Base-by-base conservation (phyloP, 2,797 vertebrate species). In the Chiloscyllium punctatum region DNA sequence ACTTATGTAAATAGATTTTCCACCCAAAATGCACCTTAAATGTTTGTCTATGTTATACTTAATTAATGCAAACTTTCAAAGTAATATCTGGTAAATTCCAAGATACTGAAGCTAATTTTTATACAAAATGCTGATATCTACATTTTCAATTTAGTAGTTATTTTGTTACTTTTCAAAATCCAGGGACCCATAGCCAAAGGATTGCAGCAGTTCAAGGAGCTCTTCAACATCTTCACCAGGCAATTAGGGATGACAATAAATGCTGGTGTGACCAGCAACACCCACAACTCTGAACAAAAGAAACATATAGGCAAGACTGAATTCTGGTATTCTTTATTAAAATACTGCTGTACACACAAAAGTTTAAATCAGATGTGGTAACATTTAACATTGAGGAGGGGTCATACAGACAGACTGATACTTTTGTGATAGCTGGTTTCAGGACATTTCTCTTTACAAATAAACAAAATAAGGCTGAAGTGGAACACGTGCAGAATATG, bases 321-420 rank as follows among this genome's bases (percentile, higher is more conserved):
- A 97, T 97, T 98, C 97, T 98, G 98, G 97, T 98, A 99, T 99
- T 99, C 99, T 99, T 99, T 99, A 99, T 99, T 99, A 99, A 99
- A 99, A 99, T 99, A 99, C 98, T 99, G 99, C 99, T 99, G 99
- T 99, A 99, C 99, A 99, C 98, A 98, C 98, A 98, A 98, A 98
- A 98, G 98, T 98, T 98, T 97, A 95, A 95, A 95, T 95, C 98
- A 98, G 98, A 98, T 97, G 97, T 96, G 98, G 98, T 99, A 98
- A 99, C 98, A 97, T 97, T 98, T 98, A 98, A 98, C 98, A 98
- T 97, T 98, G 71, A 77, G 98, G 97, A 98, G 97, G 97, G 97
- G 98, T 97, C 97, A 97, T 97, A 97, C 97, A 82, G 62, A 95
- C 90, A 92, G 69, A 86, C 21, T 97, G 97, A 98, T 97, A 97